Evolutionary conservation across 2,888 invertebrate species (phyloP).

Genomic region (Phyllotreta striolata): DNA sequence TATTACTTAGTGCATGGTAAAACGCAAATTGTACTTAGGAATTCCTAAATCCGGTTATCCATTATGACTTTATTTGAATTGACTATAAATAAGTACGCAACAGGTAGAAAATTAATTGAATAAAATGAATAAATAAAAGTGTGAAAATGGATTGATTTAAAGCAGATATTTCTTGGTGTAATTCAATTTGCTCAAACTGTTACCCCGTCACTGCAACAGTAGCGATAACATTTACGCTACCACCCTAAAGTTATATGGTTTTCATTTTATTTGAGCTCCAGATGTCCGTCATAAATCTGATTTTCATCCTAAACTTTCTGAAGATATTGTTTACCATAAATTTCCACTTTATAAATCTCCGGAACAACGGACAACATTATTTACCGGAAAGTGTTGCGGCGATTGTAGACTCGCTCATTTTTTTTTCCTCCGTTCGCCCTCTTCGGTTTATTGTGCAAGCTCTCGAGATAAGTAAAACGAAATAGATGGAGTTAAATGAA

Average conservation of each 20-base stretch:
- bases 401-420: constrained; percentile 20
- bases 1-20: no score
- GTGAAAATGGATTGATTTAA: neutral
- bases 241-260: constrained; percentile 43
- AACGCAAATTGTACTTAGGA: no score
- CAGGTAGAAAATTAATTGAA: no score
- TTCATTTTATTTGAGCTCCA: constrained; percentile 45
- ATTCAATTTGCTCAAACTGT: constrained; percentile 19
- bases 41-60: no score
- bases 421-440: constrained; percentile 6
- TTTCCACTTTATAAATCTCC: constrained; percentile 37
- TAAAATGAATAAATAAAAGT: no score
- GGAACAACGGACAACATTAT: constrained; percentile 24
- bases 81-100: no score
- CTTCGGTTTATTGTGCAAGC: neutral
- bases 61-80: no score
- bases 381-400: constrained; percentile 27
- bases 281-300: constrained; percentile 46
- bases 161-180: constrained; percentile 8
- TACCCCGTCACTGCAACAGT: constrained; percentile 20
- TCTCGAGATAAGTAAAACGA: constrained; percentile 1
- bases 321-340: constrained; percentile 38
- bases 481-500: neutral
- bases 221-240: constrained; percentile 42
- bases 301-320: constrained; percentile 35